These are phyloP conservation scores for Emydocephalus ijimae DNA, from an alignment of 2,113 vertebrate species.

Conservation along the genomic window DNA sequence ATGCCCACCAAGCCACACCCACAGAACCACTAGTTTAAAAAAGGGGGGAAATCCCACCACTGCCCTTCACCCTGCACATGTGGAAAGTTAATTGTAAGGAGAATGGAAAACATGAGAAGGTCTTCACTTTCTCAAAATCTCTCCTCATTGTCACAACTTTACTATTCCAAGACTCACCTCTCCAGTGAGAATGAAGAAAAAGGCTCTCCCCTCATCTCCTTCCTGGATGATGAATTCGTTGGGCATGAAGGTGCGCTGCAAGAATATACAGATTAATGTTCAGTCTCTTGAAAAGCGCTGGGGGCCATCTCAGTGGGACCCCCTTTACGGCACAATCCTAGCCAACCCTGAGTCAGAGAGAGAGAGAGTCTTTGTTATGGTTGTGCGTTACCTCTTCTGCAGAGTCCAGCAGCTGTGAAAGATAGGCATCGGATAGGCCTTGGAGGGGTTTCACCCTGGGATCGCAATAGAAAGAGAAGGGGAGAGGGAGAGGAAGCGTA, in stretches of 20 bases:
- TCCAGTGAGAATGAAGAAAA: constrained; percentile 80
- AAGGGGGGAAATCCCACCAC: too few species aligned
- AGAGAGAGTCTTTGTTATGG: not conserved
- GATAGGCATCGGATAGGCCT: constrained; percentile 69
- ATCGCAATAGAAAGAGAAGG: not conserved
- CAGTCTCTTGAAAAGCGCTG: not conserved
- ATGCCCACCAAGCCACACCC: too few species aligned
- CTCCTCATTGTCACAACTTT: not conserved
- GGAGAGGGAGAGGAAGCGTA: not conserved
- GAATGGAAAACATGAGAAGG: too few species aligned
- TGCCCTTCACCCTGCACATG: too few species aligned
- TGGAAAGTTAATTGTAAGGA: not conserved
- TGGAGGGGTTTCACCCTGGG: constrained; percentile 72
- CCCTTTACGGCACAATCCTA: not conserved
- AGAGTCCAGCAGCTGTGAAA: constrained; percentile 77
- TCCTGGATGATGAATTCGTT: constrained; percentile 75
- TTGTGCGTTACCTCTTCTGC: constrained; percentile 75
- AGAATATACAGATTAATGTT: not conserved
- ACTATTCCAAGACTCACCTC: constrained; percentile 59
- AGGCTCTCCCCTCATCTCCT: constrained; percentile 71
- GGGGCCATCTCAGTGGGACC: not conserved
- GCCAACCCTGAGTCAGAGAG: not conserved
- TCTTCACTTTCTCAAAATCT: not conserved
- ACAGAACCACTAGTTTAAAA: too few species aligned
- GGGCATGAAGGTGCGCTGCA: constrained; percentile 73